Evolutionary conservation across 2,797 vertebrate genomes (phyloP), one percentile per base, ranked within the genome.

Genomic region (Pempheris klunzingeri): DNA sequence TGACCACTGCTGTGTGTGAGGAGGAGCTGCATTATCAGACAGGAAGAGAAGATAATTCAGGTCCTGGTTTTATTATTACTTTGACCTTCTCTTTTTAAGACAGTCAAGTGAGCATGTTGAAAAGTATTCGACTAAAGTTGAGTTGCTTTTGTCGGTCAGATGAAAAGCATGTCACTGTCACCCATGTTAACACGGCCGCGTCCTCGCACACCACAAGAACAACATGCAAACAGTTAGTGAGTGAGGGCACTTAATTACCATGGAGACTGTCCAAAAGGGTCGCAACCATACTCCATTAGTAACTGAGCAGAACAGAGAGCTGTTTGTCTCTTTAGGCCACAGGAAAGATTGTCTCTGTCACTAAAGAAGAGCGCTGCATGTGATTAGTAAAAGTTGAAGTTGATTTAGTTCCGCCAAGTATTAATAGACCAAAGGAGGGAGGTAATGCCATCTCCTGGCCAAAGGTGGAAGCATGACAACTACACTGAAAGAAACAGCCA

Each of bases 391-490:
- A 41, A 22, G 53, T 3, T 71, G 34, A 41, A 20, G 53, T 3
- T 71, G 30, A 53, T 68, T 64, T 61, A 64, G 52, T 30, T 39
- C n/a, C 49, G 30, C 8, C 1, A 4, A 26, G n/a, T 39, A 14
- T 38, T 22, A 59, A 39, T 3, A 18, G 46, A 43, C 2, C 6
- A 65, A 80, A 39, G 8, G 44, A 17, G 32, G 68, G 18, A 47
- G 15, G 62, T 55, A 44, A 50, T 20, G 81, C 92, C 92, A 88
- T 77, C 92, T 94, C n/a, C 83, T 94, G 93, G 91, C 36, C 36
- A 49, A 47, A 7, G 74, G 34, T 34, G 46, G 70, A 55, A 81
- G 18, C 41, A 12, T 26, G 14, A 36, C 60, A 34, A 4, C 18
- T 44, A 0, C 38, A 24, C 26, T 49, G n/a, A 22, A 50, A 55